Conservation (phyloP, 2,113 vertebrate genomes). For the Oxygymnocypris stewartii region DNA sequence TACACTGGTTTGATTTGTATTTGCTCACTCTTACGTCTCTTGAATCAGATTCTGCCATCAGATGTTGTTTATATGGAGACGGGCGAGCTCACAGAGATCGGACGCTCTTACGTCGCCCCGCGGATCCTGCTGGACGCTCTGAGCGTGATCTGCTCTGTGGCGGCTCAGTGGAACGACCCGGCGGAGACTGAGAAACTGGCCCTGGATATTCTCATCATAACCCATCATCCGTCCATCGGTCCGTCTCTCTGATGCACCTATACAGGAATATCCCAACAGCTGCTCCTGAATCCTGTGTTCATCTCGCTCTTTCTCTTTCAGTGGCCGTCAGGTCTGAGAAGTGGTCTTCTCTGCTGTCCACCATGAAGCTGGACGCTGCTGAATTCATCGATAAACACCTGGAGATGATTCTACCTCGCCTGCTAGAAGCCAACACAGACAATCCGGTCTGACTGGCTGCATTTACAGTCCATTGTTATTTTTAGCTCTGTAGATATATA, state of each 20-base stretch:
- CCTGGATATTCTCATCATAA: conserved; percentile 83
- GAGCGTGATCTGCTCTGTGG: conserved; percentile 80
- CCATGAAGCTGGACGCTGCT: conserved; percentile 86
- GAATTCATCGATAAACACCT: conserved; percentile 86
- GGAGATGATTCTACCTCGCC: conserved; percentile 80
- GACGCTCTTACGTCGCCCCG: conserved; percentile 79
- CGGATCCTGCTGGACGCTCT: conserved; percentile 85
- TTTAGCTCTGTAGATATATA: neutral
- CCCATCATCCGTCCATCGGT: conserved; percentile 94
- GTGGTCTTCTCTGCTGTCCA: conserved; percentile 85
- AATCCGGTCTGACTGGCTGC: conserved; percentile 73
- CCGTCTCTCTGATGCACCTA: conserved; percentile 3
- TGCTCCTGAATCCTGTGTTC: neutral
- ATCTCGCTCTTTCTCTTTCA: conserved; percentile 55
- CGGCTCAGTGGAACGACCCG: conserved; percentile 78
- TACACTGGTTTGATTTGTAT: neutral
- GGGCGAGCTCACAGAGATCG: conserved; percentile 84
- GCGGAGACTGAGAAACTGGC: conserved; percentile 83
- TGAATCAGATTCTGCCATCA: conserved; percentile 78
- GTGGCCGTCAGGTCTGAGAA: conserved; percentile 80
- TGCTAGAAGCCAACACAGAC: conserved; percentile 75
- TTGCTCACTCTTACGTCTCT: neutral
- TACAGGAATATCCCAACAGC: neutral
- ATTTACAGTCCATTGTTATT: neutral
- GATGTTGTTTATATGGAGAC: conserved; percentile 83